These are phyloP conservation scores for Penaeus indicus DNA, from an alignment of 1,140 invertebrate species.

Conservation along the genomic window DNA sequence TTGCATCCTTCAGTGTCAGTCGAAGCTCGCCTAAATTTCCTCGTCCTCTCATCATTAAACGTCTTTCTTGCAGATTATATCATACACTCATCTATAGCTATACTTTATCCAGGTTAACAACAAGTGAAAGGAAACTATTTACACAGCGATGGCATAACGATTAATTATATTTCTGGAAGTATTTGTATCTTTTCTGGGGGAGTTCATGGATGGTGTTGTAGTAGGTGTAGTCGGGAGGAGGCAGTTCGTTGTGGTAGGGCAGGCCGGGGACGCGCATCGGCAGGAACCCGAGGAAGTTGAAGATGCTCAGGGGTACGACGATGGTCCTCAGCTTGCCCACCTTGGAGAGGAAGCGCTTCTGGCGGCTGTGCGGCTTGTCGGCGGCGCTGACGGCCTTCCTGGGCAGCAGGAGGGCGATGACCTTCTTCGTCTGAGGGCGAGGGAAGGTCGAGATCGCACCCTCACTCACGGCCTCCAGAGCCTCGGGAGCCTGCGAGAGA, in stretches of 20 bases:
- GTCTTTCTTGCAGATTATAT: neutral
- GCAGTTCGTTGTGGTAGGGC: constrained; percentile 62
- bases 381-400: neutral
- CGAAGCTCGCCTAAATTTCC: too few species aligned
- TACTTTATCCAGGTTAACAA: neutral
- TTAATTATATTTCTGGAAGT: neutral
- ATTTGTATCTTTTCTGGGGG: neutral
- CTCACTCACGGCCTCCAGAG: too few species aligned
- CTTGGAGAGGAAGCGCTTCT: constrained; percentile 47
- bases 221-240: constrained; percentile 55
- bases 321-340: constrained; percentile 45
- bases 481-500: too few species aligned
- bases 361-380: neutral
- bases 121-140: neutral
- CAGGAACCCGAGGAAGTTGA: constrained; percentile 64
- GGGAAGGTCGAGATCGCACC: too few species aligned
- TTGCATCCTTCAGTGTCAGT: too few species aligned
- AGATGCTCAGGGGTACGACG: constrained; percentile 59
- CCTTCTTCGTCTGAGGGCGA: neutral
- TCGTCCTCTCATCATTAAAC: too few species aligned
- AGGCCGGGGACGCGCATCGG: constrained; percentile 61
- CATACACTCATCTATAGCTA: neutral
- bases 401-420: neutral
- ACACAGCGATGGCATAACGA: neutral
- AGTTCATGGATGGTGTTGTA: constrained; percentile 55